Evolutionary conservation across 1,140 invertebrate species (phyloP), one percentile per base, ranked within the genome.

Genomic region (Trachymyrmex cornetzi): DNA sequence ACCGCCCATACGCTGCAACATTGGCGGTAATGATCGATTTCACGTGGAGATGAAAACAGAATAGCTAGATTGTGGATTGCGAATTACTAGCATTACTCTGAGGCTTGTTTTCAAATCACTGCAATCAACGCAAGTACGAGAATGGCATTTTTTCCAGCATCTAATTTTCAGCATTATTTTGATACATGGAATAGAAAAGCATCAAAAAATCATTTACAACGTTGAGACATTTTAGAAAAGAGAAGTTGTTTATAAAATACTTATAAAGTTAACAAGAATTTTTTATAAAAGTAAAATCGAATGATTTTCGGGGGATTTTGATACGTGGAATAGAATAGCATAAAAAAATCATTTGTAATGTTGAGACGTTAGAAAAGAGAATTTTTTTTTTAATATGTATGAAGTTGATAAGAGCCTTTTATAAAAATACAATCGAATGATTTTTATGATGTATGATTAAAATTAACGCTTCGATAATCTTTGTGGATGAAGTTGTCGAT

Each of bases 11-110:
- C 11, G 30, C 61, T 11, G 44, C 61, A 79, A 67, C 44, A 53
- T 69, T 69, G 30, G 63, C 77, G 50, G 64, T 80, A 80, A 80
- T 55, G 77, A 69, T 69, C 44, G 48, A 80, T 80, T 80, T 69
- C 27, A 63, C 63, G 48, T 12, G 14, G 44, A 69, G 63, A 80
- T 80, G 44, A 69, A 80, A 80, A 80, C 77, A 19, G 38, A 80
- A 55, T 50, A 53, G 27, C 44, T 69, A 19, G 48, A 80, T 34
- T 67, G 63, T 19, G 22, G 44, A 67, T 67, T 53, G 44, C n/a
- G 30, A 69, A 80, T 80, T 80, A 80, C 63, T 69, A 50, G n/a
- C 30, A 69, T 55, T 67, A 67, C 27, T 53, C 12, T 22, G 30
- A 59, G n/a, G 14, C 55, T 55, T 16, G 34, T 59, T 77, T 77